Base-by-base conservation (phyloP, 2,888 invertebrate species). In the Orgyia antiqua region DNA sequence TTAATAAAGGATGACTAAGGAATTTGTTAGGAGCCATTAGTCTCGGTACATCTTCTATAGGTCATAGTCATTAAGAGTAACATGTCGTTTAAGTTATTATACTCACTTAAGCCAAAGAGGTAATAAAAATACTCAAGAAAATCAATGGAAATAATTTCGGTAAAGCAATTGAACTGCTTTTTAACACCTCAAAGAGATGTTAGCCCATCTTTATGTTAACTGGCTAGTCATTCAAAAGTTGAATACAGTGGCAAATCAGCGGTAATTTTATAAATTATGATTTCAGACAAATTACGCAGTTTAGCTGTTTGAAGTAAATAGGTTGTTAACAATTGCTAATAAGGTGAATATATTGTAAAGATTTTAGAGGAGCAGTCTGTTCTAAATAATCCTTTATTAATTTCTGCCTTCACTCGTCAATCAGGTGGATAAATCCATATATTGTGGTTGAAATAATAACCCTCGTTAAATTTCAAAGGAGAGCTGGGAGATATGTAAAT, bases 361-460 rank as follows among this genome's bases (percentile, higher is more conserved):
- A 54, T 61, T 62, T 48, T 55, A 62, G 4, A 4, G 4, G 6
- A 15, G 15, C 61, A 61, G 58, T 53, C 51, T 46, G 51, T 45
- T 67, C 64, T 54, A 50, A 50, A 54, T 64, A 68, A 66, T 68
- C 58, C 58, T 67, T 68, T 67, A 66, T 71, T 69, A 67, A 71
- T 48, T 55, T 66, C 55, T 36, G 31, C 43, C 49, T 48, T 46
- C 52, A 53, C 67, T 76, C 78, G 78, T 82, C 82, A 82, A 78
- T 80, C 79, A 73, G 58, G 65, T 62, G 63, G 67, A 67, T 74
- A 68, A 67, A 63, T 69, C 65, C 58, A 70, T 58, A 67, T 71
- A 78, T 76, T 82, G 82, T 76, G 83, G 82, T 80, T 65, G 63
- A 77, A 73, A 77, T 83, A 83, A 84, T 80, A 74, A 71, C 68